Evolutionary conservation across 2,113 vertebrate genomes (phyloP), one percentile per base, ranked within the genome.

Genomic region (Cinclus mexicanus): DNA sequence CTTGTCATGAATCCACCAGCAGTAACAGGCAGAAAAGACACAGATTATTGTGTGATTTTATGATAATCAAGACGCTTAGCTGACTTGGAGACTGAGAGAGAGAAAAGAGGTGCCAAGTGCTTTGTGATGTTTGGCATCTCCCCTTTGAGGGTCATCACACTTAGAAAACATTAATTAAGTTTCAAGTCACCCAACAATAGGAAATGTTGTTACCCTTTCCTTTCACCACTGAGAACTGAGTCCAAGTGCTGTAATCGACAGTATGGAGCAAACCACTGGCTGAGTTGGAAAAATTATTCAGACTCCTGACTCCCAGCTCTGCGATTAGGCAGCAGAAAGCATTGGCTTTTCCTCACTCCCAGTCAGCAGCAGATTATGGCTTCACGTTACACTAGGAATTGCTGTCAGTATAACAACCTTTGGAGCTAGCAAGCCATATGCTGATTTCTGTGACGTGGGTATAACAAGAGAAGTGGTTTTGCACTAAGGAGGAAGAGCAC

Each of bases 131-230:
- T 94, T 94, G 92, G 88, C 93, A 50, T 92, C 90, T 93, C 80
- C 80, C 79, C 72, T 93, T 90, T 87, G 88, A 96, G 72, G 92
- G 70, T 91, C 83, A 71, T 78, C 89, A 67, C 92, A 61, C 64
- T 41, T 44, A 57, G 89, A 89, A 96, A 96, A 95, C 78, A 79
- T 95, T 94, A 86, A 95, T 95, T 94, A 96, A 96, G 64, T 95
- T 93, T 93, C 94, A 87, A 88, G 88, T 84, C 92, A 90, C 68
- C 79, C 44, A 14, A 56, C 82, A 78, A 52, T 63, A 70, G 71
- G 60, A 95, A 92, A 92, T 60, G 69, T 37, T 92, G 68, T 78
- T 92, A 86, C 52, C 52, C 77, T 84, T 83, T 91, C 75, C 92
- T 92, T 93, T 94, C 85, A 78, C 71, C 77, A 89, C 71, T 41